Base-by-base conservation (phyloP, 2,113 vertebrate genomes). In the Lamprotornis superbus region DNA sequence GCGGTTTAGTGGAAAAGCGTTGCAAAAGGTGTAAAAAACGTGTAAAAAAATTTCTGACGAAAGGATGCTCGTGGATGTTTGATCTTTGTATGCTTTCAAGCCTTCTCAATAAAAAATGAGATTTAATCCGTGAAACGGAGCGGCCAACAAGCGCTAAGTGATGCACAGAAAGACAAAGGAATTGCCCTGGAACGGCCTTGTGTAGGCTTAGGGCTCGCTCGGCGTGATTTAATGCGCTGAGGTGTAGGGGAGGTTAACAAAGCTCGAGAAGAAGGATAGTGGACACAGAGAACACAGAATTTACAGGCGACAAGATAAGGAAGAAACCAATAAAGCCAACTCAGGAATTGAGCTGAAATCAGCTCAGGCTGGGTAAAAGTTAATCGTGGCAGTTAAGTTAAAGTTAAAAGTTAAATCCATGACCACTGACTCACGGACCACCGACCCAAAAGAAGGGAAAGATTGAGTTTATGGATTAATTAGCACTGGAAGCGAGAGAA, bases 31-130 rank as follows among this genome's bases (percentile, higher is more conserved):
- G 31, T 39, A 39, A 39, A 39, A 17, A 17, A 27, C 2, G 0
- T 2, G 31, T 33, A 0, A 15, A 15, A 31, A 4, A 1, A 14
- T 11, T 35, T 33, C 12, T 14, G 18, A 4, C 2, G 17, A 6
- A 52, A 18, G 17, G 22, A 5, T 44, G 53, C 12, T 61, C 33
- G 6, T 7, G 28, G 33, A 5, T 69, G 33, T 46, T 46, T 12
- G 37, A 7, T 33, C 27, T 39, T 33, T 15, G 33, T 28, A 1
- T 4, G 0, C 22, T 37, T 27, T 30, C 73, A 27, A 23, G 37
- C 12, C 5, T 37, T 1, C 9, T 52, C 37, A 6, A 4, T 5
- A 10, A 24, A 18, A n/a, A 82, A 20, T 15, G 16, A n/a, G 44
- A 11, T 35, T 50, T 27, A 50, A 31, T 31, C 14, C 2, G 17